Base-by-base conservation (phyloP, 1,140 invertebrate genomes). In the Asobara japonica region DNA sequence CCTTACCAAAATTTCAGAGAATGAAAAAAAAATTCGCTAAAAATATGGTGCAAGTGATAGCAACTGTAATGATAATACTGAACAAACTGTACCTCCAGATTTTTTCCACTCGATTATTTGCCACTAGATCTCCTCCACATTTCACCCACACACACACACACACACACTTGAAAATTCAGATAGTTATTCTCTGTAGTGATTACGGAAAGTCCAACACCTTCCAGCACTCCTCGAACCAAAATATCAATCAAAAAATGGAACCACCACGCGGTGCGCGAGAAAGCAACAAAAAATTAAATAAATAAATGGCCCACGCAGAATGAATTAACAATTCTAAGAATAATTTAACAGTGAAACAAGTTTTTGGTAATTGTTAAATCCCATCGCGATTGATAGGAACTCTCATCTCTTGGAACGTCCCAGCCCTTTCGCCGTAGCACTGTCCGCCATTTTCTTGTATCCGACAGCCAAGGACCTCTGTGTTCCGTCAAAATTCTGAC, bases 361-460 rank as follows among this genome's bases (percentile, higher is more conserved):
- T 18, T 45, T 45, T 45, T 45, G 41, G 41, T 45, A 45, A 45
- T 45, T 45, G 41, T 45, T 45, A 45, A 45, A 45, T 45, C 41
- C n/a, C 41, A 45, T 45, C 2, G n/a, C 18, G 33, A 64, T 73
- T 65, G 75, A 51, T 70, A 78, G 72, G 77, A 75, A 73, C 75
- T 76, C 78, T 78, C 74, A 79, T 76, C 78, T 75, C 78, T 78
- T 78, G 79, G 77, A 78, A 85, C 81, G 85, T 86, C 84, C 84
- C 84, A 84, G 85, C 85, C 84, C 85, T 86, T 86, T 86, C 84
- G 78, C 84, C 81, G 81, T 85, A 85, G 79, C 80, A 80, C 80
- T 78, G 82, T 83, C 84, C 83, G 84, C 85, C 85, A 86, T 86
- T 85, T 86, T 86, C 81, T 83, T 83, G 80, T 80, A 81, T 80